Base-by-base conservation (phyloP, 2,113 vertebrate species). In the Rhea pennata region DNA sequence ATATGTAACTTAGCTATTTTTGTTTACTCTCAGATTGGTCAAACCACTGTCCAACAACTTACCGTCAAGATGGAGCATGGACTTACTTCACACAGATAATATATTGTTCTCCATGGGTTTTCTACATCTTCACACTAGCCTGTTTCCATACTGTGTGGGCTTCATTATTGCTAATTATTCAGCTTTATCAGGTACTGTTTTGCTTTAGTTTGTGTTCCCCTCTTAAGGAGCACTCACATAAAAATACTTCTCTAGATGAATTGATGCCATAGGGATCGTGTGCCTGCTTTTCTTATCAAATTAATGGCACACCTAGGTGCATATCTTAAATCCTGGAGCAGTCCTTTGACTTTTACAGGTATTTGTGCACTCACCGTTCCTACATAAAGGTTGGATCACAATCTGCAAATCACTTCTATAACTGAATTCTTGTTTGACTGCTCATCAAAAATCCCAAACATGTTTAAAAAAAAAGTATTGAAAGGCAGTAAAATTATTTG, bases 131-230 rank as follows among this genome's bases (percentile, higher is more conserved):
- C 71, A 12, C 97, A 64, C 40, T 99, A 23, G 96, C 98, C 66
- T 91, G 97, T 83, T 98, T 99, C 81, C 98, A 99, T 91, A 97
- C 97, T 48, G 95, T 93, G 4, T 99, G 99, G 99, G 98, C 99
- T 71, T 97, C 96, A 0, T 16, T 98, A 72, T 94, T 97, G 70
- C 98, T 99, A 62, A 9, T 98, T 22, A 76, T 98, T 95, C 99
- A 99, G 95, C 98, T 99, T 70, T 99, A 99, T 94, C 99, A 99
- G 99, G 99, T 99, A 97, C 84, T 82, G 26, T 42, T 84, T 92
- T 59, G 27, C 62, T 92, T 87, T 76, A 31, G 11, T 94, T 90
- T 61, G 13, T 64, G 20, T 64, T 66, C 29, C 16, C 66, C 29
- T 67, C 40, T 54, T 74, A 5, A 79, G 40, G 12, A 51, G 10